A percentile compares a stretch with the other conserved stretches of the same genome.
Conservation (phyloP, 2,113 vertebrate genomes). For the Irena cyanogastra region DNA sequence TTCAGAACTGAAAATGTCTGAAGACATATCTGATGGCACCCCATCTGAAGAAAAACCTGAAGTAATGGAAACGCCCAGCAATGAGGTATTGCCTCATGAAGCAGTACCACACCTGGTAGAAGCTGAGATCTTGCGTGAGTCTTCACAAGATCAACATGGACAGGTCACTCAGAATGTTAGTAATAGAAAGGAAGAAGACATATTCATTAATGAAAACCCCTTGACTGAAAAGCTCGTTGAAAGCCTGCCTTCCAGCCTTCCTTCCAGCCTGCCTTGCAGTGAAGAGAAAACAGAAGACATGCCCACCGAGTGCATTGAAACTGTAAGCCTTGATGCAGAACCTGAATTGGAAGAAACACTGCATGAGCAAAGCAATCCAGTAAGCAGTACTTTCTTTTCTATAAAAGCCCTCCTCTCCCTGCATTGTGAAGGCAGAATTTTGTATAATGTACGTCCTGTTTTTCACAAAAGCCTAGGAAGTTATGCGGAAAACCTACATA, state of each 20-base stretch:
- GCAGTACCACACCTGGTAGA: neutral
- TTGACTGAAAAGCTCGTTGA: neutral
- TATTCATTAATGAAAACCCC: neutral
- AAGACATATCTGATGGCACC: neutral
- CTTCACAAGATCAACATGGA: neutral
- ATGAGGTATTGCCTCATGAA: neutral
- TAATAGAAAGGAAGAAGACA: neutral
- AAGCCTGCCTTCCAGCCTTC: neutral
- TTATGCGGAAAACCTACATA: neutral
- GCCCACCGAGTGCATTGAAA: conserved; percentile 64
- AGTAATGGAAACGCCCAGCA: neutral
- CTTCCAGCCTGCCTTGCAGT: neutral
- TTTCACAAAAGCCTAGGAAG: neutral
- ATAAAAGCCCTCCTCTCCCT: neutral
- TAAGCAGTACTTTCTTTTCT: conserved; percentile 44
- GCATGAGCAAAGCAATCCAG: conserved; percentile 49
- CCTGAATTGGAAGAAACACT: conserved; percentile 40
- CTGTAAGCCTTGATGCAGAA: conserved; percentile 72
- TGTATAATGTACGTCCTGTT: neutral
- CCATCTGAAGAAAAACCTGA: conserved; percentile 39
- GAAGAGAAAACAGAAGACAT: neutral
- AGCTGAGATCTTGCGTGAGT: neutral
- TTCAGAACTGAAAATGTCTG: conserved; percentile 73
- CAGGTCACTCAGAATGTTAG: neutral
- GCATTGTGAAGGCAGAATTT: neutral